phyloP scores from a whole-genome alignment of 2,888 invertebrate species.

The Platycheirus rosarum region DNA sequence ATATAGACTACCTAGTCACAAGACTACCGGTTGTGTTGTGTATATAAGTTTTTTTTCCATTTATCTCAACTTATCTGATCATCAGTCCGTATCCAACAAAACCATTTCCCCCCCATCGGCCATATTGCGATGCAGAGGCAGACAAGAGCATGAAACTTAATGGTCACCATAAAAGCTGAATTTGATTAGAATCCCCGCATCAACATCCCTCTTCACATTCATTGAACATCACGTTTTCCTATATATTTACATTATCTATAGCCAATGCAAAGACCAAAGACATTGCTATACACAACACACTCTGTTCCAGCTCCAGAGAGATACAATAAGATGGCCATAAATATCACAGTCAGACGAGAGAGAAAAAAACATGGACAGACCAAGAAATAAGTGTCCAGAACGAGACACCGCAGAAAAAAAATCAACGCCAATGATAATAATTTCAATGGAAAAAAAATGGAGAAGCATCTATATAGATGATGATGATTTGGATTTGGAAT shows the following conservation, averaged over 20 bases:
- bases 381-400: conserved; percentile 53
- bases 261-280: conserved; percentile 24
- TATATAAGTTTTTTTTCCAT: conserved; percentile 54
- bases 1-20: background rate
- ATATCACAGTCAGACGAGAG: conserved; percentile 47
- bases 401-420: conserved; percentile 35
- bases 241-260: background rate
- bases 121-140: conserved; percentile 27
- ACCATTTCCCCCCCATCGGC: conserved; percentile 33
- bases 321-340: conserved; percentile 67
- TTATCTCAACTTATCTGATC: conserved; percentile 68
- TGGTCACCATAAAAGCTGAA: conserved; percentile 71
- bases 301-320: conserved; percentile 46
- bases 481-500: conserved; percentile 61
- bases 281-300: background rate
- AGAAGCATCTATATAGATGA: conserved; percentile 63
- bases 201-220: conserved; percentile 20
- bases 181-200: conserved; percentile 60
- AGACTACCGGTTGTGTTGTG: conserved; percentile 27
- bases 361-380: conserved; percentile 27
- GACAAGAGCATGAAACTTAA: conserved; percentile 41
- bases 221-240: conserved; percentile 1
- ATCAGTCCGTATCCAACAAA: conserved; percentile 61
- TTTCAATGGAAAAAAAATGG: conserved; percentile 68
- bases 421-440: conserved; percentile 52